Evolutionary conservation across 2,888 invertebrate species (phyloP), one percentile per base, ranked within the genome.

Genomic region (Leucania comma): DNA sequence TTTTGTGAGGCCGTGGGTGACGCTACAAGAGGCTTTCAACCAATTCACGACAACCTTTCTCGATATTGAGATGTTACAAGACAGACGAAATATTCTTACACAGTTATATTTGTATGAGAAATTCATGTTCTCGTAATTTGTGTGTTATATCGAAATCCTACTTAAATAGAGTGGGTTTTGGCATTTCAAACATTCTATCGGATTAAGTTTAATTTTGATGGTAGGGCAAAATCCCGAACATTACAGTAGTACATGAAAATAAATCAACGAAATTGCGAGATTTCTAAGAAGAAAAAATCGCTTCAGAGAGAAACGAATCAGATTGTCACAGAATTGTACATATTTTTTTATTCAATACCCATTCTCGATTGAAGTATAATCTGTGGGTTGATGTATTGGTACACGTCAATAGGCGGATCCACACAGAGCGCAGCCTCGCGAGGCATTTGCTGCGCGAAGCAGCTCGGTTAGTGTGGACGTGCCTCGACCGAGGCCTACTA

Each of bases 1-100:
- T 72, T 64, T 64, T 54, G 58, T 22, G 22, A 26, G 53, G 53
- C 58, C 58, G 50, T 54, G 67, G 50, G 61, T 65, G 54, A 62
- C 54, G 51, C 24, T 17, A 29, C 59, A 26, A 32, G 50, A 58
- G 59, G 67, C 67, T 79, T 70, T 79, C 59, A 75, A 72, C 59
- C 82, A 70, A 79, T 79, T 61, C 67, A 54, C 42, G 54, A 53
- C 80, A 75, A 79, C 69, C 69, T 82, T 70, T 82, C 57, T 81
- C 76, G 72, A 70, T 70, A 82, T 82, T 80, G 80, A 76, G 58
- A 81, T 72, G 64, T 64, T 50, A 69, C 79, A 59, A 62, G 56
- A 76, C 63, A 66, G 68, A 79, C 61, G 61, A 61, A 78, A 26
- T 66, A 32, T 29, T 48, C 60, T 58, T 20, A 26, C 66, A 35